A percentile compares a stretch with the other conserved stretches of the same genome.
Evolutionary conservation across 2,888 invertebrate species (phyloP).

Genomic region (Exocentrus adspersus): DNA sequence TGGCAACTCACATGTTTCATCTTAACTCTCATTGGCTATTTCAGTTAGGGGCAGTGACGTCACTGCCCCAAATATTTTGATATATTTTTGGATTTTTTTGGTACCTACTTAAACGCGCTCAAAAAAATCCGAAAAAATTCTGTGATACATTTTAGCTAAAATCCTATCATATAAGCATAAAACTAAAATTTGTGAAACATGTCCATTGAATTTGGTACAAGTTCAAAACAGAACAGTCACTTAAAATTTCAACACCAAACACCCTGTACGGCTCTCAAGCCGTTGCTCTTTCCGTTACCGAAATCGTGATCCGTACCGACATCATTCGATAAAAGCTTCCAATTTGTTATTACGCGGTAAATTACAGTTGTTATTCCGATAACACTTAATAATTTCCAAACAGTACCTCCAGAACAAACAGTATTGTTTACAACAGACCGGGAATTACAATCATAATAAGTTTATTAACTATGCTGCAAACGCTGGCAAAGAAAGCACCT

Average conservation of each 20-base stretch:
- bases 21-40: no score
- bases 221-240: no score
- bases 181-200: no score
- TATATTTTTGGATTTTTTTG: no score
- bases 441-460: constrained; percentile 9
- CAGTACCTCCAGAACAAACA: constrained; percentile 28
- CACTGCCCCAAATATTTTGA: no score
- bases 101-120: no score
- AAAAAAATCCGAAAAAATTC: no score
- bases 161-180: no score
- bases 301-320: constrained; percentile 42
- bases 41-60: no score
- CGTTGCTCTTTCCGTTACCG: constrained; percentile 39
- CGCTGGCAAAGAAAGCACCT: not conserved
- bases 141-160: no score
- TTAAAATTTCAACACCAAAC: constrained; percentile 1
- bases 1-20: no score
- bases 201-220: no score
- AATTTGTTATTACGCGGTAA: constrained; percentile 30
- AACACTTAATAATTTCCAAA: constrained; percentile 37
- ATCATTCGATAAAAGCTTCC: constrained; percentile 40
- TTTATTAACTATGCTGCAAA: constrained; percentile 9
- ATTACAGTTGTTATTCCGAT: constrained; percentile 29
- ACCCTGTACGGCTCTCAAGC: constrained; percentile 33
- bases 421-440: constrained; percentile 1